Evolutionary conservation across 2,888 invertebrate species (phyloP).

Genomic region (Leuctra nigra): DNA sequence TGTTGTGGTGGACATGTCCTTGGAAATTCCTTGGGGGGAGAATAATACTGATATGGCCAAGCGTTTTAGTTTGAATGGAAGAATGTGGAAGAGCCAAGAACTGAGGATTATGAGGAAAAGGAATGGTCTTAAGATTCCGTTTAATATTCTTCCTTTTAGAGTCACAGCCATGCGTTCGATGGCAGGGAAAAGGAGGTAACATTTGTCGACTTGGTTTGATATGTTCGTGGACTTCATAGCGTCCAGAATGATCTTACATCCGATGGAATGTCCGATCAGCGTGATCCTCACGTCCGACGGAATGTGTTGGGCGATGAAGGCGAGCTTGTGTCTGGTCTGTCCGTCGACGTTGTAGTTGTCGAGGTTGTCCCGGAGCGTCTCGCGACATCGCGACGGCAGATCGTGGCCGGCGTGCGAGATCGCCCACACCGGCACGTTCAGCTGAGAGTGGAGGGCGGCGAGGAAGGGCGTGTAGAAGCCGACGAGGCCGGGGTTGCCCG

Average conservation of each 20-base stretch:
- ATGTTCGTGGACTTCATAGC: constrained; percentile 45
- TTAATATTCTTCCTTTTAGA: constrained; percentile 65
- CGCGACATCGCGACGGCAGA: constrained; percentile 40
- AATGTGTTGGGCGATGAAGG: constrained; percentile 66
- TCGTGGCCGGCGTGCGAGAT: constrained; percentile 81
- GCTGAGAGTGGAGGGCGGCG: constrained; percentile 51
- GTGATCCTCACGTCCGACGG: constrained; percentile 67
- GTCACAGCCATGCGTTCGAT: constrained; percentile 74
- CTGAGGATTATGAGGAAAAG: constrained; percentile 43
- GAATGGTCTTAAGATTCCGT: constrained; percentile 49
- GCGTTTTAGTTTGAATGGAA: constrained; percentile 49
- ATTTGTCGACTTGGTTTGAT: constrained; percentile 43
- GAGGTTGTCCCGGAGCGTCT: constrained; percentile 46
- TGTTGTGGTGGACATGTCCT: constrained; percentile 13
- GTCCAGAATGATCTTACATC: constrained; percentile 75
- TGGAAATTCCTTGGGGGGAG: constrained; percentile 21
- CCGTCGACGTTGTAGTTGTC: constrained; percentile 66
- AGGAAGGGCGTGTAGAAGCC: constrained; percentile 75
- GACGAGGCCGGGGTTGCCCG: constrained; percentile 84
- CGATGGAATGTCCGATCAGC: constrained; percentile 87
- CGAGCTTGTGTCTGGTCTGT: constrained; percentile 72
- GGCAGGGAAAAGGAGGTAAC: constrained; percentile 79
- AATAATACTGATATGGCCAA: constrained; percentile 52
- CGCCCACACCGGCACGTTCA: constrained; percentile 69
- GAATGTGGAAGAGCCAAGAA: constrained; percentile 44